Evolutionary conservation across 2,888 invertebrate species (phyloP).

Genomic region (Brachyptera putata): DNA sequence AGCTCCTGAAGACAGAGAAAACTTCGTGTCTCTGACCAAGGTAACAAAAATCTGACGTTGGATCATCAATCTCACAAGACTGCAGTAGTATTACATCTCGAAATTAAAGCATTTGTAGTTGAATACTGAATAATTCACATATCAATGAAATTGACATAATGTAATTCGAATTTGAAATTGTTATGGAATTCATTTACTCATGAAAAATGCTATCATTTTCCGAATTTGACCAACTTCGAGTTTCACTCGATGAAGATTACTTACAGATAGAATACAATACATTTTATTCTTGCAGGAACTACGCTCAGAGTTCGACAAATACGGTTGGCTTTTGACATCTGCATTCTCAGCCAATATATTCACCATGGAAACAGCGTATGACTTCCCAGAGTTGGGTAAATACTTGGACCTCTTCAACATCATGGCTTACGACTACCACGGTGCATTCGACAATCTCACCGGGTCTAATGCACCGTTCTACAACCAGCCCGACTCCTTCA

Average conservation of each 20-base stretch:
- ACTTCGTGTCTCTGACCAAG: slow-evolving; percentile 18
- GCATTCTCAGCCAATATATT: slow-evolving; percentile 47
- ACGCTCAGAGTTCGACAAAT: slow-evolving; percentile 9
- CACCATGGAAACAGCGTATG: slow-evolving; percentile 44
- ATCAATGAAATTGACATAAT: too few relatives aligned
- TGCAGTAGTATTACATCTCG: too few relatives aligned
- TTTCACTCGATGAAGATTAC: too few relatives aligned
- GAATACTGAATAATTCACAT: too few relatives aligned
- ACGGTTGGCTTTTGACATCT: slow-evolving; percentile 44
- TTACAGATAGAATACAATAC: too few relatives aligned
- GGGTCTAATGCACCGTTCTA: slow-evolving; percentile 46
- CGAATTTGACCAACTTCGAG: too few relatives aligned
- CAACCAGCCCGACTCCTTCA: slow-evolving; percentile 35
- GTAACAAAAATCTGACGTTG: slow-evolving; percentile 8
- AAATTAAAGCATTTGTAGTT: too few relatives aligned
- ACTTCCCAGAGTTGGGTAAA: slow-evolving; percentile 43
- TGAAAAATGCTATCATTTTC: too few relatives aligned
- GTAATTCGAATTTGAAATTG: too few relatives aligned
- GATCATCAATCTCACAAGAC: too few relatives aligned
- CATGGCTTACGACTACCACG: slow-evolving; percentile 51
- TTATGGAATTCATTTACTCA: too few relatives aligned
- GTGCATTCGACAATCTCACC: slow-evolving; percentile 40
- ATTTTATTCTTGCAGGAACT: slow-evolving; percentile 20
- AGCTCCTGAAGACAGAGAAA: slow-evolving; percentile 16
- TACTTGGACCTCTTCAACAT: slow-evolving; percentile 42